A percentile compares a stretch with the other conserved stretches of the same genome.
These are phyloP conservation scores for Lepus timidus DNA, from an alignment of 2,113 vertebrate genomes.

Conservation along the genomic window DNA sequence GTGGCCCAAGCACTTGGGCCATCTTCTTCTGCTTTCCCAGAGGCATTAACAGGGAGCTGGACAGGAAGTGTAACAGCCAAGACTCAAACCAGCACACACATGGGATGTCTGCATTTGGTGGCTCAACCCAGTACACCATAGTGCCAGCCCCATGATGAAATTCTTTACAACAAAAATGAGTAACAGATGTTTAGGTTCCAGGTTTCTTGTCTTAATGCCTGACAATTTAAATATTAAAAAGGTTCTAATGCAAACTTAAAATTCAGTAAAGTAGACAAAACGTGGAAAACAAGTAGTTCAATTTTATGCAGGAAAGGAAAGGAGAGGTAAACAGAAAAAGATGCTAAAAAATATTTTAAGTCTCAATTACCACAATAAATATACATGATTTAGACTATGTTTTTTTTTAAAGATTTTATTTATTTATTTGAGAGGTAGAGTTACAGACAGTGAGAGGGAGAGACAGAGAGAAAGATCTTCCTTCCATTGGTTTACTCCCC, in stretches of 20 bases:
- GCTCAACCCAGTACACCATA: no score
- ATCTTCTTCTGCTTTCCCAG: no score
- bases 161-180: neutral
- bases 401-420: conserved; percentile 3
- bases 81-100: no score
- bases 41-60: no score
- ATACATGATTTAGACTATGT: neutral
- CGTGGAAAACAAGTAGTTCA: neutral
- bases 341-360: neutral
- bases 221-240: no score
- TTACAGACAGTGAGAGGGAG: no score
- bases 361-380: conserved; percentile 47
- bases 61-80: no score
- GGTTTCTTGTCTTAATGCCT: neutral
- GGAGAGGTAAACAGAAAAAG: neutral
- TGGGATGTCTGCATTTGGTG: no score
- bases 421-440: no score
- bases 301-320: neutral
- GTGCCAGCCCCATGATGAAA: neutral
- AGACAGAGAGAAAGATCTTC: no score
- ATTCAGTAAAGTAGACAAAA: conserved; percentile 7
- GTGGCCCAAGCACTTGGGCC: no score
- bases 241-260: neutral
- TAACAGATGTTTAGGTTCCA: neutral
- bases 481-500: no score